Evolutionary conservation across 1,140 invertebrate genomes (phyloP).

Genomic region (Dendrolimus punctatus): DNA sequence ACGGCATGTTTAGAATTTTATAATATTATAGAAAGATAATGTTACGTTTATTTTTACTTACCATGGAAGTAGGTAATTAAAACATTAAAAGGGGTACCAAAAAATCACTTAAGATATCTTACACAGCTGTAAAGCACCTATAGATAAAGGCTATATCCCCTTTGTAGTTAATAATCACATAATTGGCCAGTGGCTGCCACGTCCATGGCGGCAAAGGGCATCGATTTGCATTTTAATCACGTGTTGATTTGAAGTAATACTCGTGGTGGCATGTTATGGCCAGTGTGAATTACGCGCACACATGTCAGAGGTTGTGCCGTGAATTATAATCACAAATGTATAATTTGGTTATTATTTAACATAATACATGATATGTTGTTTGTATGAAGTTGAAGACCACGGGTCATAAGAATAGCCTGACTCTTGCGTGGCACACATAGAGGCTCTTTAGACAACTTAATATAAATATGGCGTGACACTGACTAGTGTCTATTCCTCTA

Average conservation of each 20-base stretch:
- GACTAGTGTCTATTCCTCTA: no score
- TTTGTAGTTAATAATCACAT: constrained; percentile 23
- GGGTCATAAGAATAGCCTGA: no score
- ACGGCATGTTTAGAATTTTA: no score
- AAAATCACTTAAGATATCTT: constrained; percentile 5
- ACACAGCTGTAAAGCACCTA: background rate
- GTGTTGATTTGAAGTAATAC: constrained; percentile 55
- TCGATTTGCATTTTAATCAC: constrained; percentile 64
- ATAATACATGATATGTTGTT: no score
- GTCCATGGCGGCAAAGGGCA: constrained; percentile 32
- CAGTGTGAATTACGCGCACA: constrained; percentile 10
- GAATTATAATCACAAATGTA: no score
- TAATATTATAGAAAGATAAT: no score
- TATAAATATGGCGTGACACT: no score
- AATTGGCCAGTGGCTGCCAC: constrained; percentile 30
- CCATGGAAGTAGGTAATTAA: background rate
- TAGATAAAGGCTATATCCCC: constrained; percentile 10
- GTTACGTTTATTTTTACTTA: no score
- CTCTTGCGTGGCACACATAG: no score
- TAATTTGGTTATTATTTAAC: no score
- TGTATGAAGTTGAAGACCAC: no score
- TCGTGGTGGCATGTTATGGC: background rate
- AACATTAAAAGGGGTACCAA: background rate
- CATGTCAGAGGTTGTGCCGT: constrained; percentile 2
- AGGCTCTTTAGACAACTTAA: no score